Base-by-base conservation (phyloP, 2,797 vertebrate genomes). In the Dryobates pubescens region DNA sequence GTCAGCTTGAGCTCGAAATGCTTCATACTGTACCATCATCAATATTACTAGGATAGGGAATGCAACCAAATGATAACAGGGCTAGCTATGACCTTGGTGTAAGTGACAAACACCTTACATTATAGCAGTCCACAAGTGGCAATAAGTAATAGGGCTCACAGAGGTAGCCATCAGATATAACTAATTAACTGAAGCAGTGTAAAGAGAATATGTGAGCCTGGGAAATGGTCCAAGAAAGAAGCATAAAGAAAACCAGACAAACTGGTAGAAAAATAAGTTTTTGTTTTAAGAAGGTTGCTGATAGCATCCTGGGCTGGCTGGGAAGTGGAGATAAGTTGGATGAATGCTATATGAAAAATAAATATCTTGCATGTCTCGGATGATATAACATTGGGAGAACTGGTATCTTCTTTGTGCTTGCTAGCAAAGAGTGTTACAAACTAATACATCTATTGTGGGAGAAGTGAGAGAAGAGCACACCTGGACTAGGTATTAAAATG, bases 181-280 rank as follows among this genome's bases (percentile, higher is more conserved):
- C 95, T 97, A 97, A 98, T 98, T 97, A 97, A 96, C 85, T 93
- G 82, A 80, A 93, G 85, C 81, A 84, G 88, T 88, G 78, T 69
- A 82, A 83, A 92, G 56, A 96, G 88, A 74, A 96, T 86, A 83
- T 85, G 90, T 32, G 71, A 96, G 56, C 85, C 96, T 97, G 95
- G 97, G 97, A 98, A 97, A 94, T 32, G 32, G 84, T 95, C 97
- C 97, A 98, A 97, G 71, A 88, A 88, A 96, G 86, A 88, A 96
- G 76, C 38, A 58, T 70, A 96, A 94, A 69, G 32, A 9, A 69
- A 45, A 7, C n/a, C 36, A 73, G 86, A 86, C 77, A 90, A 84
- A 68, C 6, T 54, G 26, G 24, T 94, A 68, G 57, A 30, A 94
- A 97, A 96, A 94, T 45, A 47, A 75, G 77, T 84, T 94, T 94